These are phyloP conservation scores for Laothoe populi DNA, from an alignment of 2,888 invertebrate genomes.

Conservation along the genomic window DNA sequence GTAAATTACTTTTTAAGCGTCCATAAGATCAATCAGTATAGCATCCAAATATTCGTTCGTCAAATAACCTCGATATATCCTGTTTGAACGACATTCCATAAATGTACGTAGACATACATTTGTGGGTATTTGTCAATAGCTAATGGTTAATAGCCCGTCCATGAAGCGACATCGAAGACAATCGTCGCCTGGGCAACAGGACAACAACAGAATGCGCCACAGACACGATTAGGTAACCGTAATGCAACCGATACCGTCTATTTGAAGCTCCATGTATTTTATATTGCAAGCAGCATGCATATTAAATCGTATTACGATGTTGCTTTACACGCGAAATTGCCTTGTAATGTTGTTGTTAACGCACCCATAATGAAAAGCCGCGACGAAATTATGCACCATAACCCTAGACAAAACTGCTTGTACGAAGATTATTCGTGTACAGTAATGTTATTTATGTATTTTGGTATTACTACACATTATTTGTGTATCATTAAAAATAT, in stretches of 20 bases:
- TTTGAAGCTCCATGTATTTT: conserved; percentile 19
- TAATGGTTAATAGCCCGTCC: conserved; percentile 72
- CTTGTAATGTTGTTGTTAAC: conserved; percentile 9
- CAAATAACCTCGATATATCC: conserved; percentile 58
- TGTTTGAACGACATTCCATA: conserved; percentile 60
- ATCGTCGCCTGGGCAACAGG: conserved; percentile 68
- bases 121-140: conserved; percentile 75
- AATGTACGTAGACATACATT: conserved; percentile 46
- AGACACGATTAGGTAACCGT: conserved; percentile 40
- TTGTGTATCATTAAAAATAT: too few relatives aligned
- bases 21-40: conserved; percentile 57
- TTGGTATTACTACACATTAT: too few relatives aligned
- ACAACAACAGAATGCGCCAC: conserved; percentile 63
- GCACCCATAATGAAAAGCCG: background rate
- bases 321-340: background rate
- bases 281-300: conserved; percentile 12
- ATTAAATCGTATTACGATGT: conserved; percentile 9
- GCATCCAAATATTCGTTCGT: conserved; percentile 61
- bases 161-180: conserved; percentile 74
- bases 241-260: conserved; percentile 22
- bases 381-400: background rate
- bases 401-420: background rate
- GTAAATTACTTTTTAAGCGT: conserved; percentile 50
- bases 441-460: too few relatives aligned
- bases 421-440: background rate